Evolutionary conservation across 1,140 invertebrate genomes (phyloP).

Genomic region (Pomacea maculata): DNA sequence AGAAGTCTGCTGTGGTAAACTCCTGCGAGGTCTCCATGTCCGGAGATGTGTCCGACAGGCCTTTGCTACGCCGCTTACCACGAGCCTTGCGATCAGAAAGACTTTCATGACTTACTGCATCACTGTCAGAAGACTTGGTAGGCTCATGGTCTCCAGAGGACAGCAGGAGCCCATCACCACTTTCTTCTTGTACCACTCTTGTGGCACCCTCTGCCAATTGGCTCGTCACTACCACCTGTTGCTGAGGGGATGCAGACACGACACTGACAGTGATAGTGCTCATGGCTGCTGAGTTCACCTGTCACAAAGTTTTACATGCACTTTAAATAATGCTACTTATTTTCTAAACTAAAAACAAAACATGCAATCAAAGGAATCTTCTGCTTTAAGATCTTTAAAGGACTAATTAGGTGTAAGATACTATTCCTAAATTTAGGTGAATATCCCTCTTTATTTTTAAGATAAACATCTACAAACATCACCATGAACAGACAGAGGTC

Average conservation of each 20-base stretch:
- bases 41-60: conserved; percentile 38
- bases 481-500: no score
- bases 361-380: neutral
- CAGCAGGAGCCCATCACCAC: conserved; percentile 24
- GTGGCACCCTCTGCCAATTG: no score
- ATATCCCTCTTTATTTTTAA: no score
- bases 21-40: conserved; percentile 67
- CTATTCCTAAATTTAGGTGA: no score
- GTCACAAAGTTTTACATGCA: conserved; percentile 31
- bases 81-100: conserved; percentile 17
- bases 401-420: no score
- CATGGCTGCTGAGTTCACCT: conserved; percentile 25
- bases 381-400: no score
- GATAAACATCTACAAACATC: no score
- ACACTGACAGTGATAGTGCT: conserved; percentile 11
- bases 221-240: neutral
- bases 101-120: conserved; percentile 26
- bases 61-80: conserved; percentile 16
- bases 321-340: conserved; percentile 4
- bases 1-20: conserved; percentile 83
- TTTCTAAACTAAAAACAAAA: neutral
- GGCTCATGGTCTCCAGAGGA: conserved; percentile 37
- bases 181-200: neutral
- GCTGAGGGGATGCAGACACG: conserved; percentile 3
- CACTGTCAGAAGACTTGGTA: conserved; percentile 42